Conservation (phyloP, 2,113 vertebrate genomes). For the Arenaria interpres region DNA sequence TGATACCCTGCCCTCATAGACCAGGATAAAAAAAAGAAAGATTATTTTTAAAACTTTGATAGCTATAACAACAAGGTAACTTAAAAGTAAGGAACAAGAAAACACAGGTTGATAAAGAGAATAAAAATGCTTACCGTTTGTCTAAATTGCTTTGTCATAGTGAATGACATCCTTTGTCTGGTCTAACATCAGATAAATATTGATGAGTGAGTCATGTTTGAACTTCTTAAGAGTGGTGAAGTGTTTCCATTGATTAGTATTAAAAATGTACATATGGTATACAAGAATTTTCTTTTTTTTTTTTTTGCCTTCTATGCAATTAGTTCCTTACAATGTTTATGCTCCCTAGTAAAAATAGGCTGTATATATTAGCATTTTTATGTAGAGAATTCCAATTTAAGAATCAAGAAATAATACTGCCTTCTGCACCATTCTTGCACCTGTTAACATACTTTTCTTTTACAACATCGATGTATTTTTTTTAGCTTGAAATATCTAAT, state of each 20-base stretch:
- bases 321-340: neutral
- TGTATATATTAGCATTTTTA: neutral
- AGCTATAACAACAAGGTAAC: neutral
- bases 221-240: neutral
- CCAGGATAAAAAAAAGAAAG: neutral
- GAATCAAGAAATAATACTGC: neutral
- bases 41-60: neutral
- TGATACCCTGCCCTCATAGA: neutral
- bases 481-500: neutral
- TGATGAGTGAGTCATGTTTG: neutral
- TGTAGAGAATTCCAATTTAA: neutral
- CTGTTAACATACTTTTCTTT: neutral
- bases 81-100: neutral
- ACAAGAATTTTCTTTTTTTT: neutral
- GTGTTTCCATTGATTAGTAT: neutral
- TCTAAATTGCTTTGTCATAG: neutral
- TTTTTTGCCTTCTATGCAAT: neutral
- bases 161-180: neutral
- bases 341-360: neutral
- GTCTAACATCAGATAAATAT: neutral
- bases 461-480: neutral
- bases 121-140: neutral
- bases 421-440: neutral
- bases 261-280: neutral
- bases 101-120: neutral